Conservation (phyloP, 2,888 invertebrate species). For the Acronicta psi region DNA sequence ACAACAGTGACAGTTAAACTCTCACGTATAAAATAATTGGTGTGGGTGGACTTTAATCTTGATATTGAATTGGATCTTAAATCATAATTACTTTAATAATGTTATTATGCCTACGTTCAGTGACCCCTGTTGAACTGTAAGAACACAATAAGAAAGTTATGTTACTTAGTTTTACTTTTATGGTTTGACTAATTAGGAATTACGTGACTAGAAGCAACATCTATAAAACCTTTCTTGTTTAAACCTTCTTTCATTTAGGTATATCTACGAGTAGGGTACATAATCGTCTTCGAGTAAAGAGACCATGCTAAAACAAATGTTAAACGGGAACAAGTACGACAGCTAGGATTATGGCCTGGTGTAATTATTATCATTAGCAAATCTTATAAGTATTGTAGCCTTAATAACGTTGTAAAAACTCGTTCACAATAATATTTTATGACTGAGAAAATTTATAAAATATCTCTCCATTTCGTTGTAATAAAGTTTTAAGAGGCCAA, state of each 20-base stretch:
- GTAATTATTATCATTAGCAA: neutral
- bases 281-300: too few relatives aligned
- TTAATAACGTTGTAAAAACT: neutral
- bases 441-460: neutral
- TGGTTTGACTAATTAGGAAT: too few relatives aligned
- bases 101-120: neutral
- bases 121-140: too few relatives aligned
- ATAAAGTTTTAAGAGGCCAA: constrained; percentile 27
- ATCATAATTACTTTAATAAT: neutral
- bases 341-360: too few relatives aligned
- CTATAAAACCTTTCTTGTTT: too few relatives aligned
- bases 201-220: too few relatives aligned
- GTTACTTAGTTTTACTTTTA: too few relatives aligned
- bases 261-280: too few relatives aligned
- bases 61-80: neutral
- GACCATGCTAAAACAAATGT: too few relatives aligned
- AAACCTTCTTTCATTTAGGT: too few relatives aligned
- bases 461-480: constrained; percentile 12
- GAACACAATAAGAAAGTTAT: too few relatives aligned
- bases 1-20: neutral
- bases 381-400: neutral
- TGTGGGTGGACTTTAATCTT: neutral
- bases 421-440: neutral
- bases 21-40: neutral
- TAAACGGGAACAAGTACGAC: too few relatives aligned